A percentile compares a stretch with the other conserved stretches of the same genome.
Evolutionary conservation across 2,888 invertebrate genomes (phyloP).

Genomic region (Ormyrus labotus): DNA sequence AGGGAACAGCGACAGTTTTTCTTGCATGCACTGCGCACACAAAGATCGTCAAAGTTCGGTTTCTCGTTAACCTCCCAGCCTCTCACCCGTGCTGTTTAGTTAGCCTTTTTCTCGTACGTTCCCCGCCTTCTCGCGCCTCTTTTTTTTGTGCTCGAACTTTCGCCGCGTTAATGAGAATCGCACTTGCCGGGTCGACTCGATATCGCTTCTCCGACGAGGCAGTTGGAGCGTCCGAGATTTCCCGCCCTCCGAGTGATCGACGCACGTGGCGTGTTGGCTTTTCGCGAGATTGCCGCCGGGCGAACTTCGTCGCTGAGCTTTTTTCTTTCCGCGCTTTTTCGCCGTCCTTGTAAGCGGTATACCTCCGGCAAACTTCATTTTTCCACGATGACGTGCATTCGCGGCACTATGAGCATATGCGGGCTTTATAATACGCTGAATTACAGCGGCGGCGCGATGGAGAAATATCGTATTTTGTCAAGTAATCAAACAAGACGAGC

Average conservation of each 20-base stretch:
- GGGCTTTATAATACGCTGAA: conserved; percentile 2
- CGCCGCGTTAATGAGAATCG: conserved; percentile 23
- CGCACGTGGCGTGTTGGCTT: too few species aligned
- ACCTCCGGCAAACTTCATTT: conserved; percentile 30
- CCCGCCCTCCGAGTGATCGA: neutral
- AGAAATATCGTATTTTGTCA: too few species aligned
- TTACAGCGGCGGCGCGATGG: neutral
- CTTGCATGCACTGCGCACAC: neutral
- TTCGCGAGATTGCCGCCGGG: too few species aligned
- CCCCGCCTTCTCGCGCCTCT: neutral
- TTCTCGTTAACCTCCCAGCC: conserved; percentile 24
- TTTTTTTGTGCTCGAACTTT: neutral
- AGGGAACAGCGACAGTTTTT: too few species aligned
- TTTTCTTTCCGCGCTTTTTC: too few species aligned
- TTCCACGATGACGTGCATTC: conserved; percentile 5
- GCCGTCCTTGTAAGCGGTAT: too few species aligned
- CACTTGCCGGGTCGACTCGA: neutral
- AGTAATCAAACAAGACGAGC: too few species aligned
- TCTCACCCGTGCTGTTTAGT: neutral
- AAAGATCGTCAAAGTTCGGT: conserved; percentile 19
- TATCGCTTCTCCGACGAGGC: neutral
- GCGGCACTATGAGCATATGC: too few species aligned
- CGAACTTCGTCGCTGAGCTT: neutral
- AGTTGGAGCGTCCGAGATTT: neutral
- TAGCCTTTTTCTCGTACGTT: neutral